A percentile compares a stretch with the other conserved stretches of the same genome.
Evolutionary conservation across 2,797 vertebrate species (phyloP).

Genomic region (Arnoldichthys spilopterus): DNA sequence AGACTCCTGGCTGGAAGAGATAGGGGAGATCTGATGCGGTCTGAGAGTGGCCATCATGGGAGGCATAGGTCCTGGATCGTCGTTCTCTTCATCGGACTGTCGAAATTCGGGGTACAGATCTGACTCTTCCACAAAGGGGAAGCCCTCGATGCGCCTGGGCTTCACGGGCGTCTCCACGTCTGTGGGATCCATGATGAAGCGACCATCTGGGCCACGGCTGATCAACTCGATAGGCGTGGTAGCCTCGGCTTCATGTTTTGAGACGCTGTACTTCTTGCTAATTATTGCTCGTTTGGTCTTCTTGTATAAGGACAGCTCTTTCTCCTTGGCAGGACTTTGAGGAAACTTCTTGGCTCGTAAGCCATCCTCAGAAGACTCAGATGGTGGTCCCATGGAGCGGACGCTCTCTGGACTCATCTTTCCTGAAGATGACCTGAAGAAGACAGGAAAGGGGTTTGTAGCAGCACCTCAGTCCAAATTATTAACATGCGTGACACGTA

Average conservation of each 20-base stretch:
- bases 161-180: conserved; percentile 88
- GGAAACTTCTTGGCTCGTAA: conserved; percentile 86
- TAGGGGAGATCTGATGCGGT: conserved; percentile 93
- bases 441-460: conserved; percentile 15
- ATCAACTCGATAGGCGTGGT: conserved; percentile 91
- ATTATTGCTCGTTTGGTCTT: conserved; percentile 99
- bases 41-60: conserved; percentile 90
- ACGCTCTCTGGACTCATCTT: conserved; percentile 96
- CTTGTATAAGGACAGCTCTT: conserved; percentile 94
- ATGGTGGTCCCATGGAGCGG: conserved; percentile 85
- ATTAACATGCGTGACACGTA: neutral
- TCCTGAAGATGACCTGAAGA: conserved; percentile 90
- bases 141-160: conserved; percentile 92
- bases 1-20: conserved; percentile 96
- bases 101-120: conserved; percentile 98
- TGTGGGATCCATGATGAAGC: conserved; percentile 86
- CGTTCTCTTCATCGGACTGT: conserved; percentile 97
- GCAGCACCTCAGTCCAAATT: neutral
- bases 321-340: conserved; percentile 89
- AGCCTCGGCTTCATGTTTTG: conserved; percentile 87
- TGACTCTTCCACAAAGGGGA: conserved; percentile 97
- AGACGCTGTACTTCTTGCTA: conserved; percentile 94
- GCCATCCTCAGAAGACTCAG: conserved; percentile 93
- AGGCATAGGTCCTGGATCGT: conserved; percentile 89
- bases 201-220: conserved; percentile 91